These are phyloP conservation scores for Eupithecia tripunctaria DNA, from an alignment of 2,888 invertebrate genomes.

Conservation along the genomic window DNA sequence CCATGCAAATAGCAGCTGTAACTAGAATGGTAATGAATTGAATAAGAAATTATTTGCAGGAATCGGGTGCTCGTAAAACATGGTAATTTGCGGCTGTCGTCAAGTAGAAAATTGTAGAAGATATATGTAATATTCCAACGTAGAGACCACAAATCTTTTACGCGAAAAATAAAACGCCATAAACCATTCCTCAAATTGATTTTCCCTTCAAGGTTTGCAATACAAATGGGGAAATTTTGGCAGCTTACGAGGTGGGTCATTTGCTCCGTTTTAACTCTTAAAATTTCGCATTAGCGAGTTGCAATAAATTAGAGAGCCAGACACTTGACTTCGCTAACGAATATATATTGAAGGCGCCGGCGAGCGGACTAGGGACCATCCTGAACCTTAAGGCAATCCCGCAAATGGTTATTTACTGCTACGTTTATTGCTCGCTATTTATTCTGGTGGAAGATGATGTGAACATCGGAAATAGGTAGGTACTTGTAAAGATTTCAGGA, in stretches of 20 bases:
- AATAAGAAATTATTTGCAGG: background rate
- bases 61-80: background rate
- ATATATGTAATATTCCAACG: background rate
- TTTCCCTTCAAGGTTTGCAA: conserved; percentile 10
- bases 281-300: conserved; percentile 67
- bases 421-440: conserved; percentile 35
- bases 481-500: background rate
- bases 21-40: background rate
- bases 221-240: conserved; percentile 31
- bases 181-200: background rate
- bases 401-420: conserved; percentile 47
- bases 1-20: background rate
- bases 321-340: conserved; percentile 60
- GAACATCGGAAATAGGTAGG: background rate
- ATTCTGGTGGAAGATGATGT: conserved; percentile 20
- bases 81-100: background rate
- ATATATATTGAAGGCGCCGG: conserved; percentile 60
- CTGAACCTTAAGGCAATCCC: conserved; percentile 42
- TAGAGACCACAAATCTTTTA: background rate
- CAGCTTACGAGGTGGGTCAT: conserved; percentile 29
- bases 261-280: conserved; percentile 54
- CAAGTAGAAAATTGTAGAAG: background rate
- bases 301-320: conserved; percentile 65
- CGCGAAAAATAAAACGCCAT: background rate
- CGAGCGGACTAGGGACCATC: conserved; percentile 32